Base-by-base conservation (phyloP, 35 echinoderm and acorn worm genomes). In the Acanthaster planci region DNA sequence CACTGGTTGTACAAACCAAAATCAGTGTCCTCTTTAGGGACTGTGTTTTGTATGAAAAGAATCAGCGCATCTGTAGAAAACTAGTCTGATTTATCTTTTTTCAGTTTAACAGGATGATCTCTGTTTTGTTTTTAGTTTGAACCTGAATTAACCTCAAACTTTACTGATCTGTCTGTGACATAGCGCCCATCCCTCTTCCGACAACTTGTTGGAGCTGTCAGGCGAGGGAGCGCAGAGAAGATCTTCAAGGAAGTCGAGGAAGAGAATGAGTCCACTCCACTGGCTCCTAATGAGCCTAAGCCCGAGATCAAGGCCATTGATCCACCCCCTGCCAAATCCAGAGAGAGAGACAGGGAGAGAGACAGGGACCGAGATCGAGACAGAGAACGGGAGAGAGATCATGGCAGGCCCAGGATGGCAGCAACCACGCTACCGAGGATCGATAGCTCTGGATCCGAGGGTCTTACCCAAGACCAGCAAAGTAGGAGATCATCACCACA, bases 391-490 rank as follows among this genome's bases (percentile, higher is more conserved):
- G 83, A 91, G 54, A 56, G 83, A 80, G 87, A 89, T 22, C 51
- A 68, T 26, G 31, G 52, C 51, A 78, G 92, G 47, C 87, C 87
- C 34, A 87, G 87, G 5, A 94, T 85, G 67, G 57, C 60, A 29
- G 39, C 81, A 17, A 31, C 67, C 47, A 86, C 90, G 77, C 82
- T 94, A 1, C 92, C 92, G 9, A 85, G 92, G 82, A 94, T 94
- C 39, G 92, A 94, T 37, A 94, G 92, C 42, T 94, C 92, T 40
- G 92, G 92, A 21, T 94, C 92, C 9, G 92, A 94, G 78, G 92
- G 92, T 37, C 76, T 94, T 7, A 84, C 55, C 3, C 82, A 51
- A 37, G 87, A 90, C 31, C 82, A 85, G 39, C 76, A 77, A 16
- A 86, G 87, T 51, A 85, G 83, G 38, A 82, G 80, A 82, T 55